Evolutionary conservation across 2,113 vertebrate species (phyloP), one percentile per base, ranked within the genome.

Genomic region (Oostethus manadensis): DNA sequence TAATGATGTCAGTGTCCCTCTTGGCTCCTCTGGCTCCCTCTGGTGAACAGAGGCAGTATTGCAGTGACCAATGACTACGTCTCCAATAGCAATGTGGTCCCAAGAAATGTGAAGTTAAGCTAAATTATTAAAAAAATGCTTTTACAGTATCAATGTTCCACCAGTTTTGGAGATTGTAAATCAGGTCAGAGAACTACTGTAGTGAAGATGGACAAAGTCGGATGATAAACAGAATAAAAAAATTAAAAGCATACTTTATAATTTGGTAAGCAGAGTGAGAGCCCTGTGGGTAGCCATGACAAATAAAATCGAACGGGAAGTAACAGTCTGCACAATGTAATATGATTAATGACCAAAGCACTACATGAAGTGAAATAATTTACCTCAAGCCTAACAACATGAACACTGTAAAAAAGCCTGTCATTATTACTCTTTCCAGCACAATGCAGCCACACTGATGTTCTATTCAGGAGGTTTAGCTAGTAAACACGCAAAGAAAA

Each of bases 341-440:
- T 48, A 71, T 77, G 82, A 87, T 86, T 71, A 81, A 88, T 77
- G 76, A 73, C 59, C 68, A 54, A 56, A 60, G 64, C 67, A 81
- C 77, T 64, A 66, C 72, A 83, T 84, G 62, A 84, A 88, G 68
- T 81, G 64, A 81, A 82, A 75, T 68, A 76, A 79, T 84, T 88
- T 81, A 83, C 84, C 81, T 84, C 59, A 51, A 58, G 74, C 56
- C 60, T 63, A 84, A 82, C 76, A 82, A 81, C 71, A 69, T 71
- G 81, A 81, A 87, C 80, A 70, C 76, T 79, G 69, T 76, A 83
- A 79, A 86, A 68, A 65, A 14, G 57, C 57, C 71, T 53, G 56
- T 61, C 66, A 33, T 33, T 33, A 71, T 83, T 80, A 71, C 80
- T 86, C 72, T 83, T 71, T 45, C 56, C 21, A 18, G 44, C 59